Evolutionary conservation across 2,888 invertebrate species (phyloP).

Genomic region (Coleophora flavipennella): DNA sequence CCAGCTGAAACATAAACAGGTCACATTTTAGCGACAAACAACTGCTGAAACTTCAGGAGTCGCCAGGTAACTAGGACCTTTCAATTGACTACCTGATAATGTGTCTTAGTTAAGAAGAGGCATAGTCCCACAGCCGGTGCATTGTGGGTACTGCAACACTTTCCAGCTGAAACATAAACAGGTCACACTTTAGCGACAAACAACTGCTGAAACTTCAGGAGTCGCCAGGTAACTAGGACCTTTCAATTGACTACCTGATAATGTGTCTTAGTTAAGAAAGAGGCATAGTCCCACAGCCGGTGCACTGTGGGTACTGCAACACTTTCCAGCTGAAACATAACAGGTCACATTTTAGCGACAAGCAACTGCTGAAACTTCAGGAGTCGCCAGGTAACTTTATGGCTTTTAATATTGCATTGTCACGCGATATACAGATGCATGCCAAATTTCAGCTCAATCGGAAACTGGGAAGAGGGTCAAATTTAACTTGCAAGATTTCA

Average conservation of each 20-base stretch:
- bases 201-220: constrained; percentile 98
- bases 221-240: constrained; percentile 79
- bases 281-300: constrained; percentile 96
- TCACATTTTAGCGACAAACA: constrained; percentile 98
- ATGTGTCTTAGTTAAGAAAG: too few species aligned
- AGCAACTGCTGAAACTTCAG: constrained; percentile 97
- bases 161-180: constrained; percentile 94
- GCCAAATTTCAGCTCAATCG: too few species aligned
- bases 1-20: constrained; percentile 92
- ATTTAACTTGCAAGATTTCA: too few species aligned
- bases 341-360: constrained; percentile 96
- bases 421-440: too few species aligned
- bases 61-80: constrained; percentile 83
- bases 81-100: too few species aligned
- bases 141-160: constrained; percentile 95
- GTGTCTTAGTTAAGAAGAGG: too few species aligned
- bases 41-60: constrained; percentile 97
- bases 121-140: constrained; percentile 95
- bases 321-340: constrained; percentile 96
- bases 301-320: constrained; percentile 91
- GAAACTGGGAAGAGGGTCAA: too few species aligned
- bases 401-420: too few species aligned
- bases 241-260: too few species aligned
- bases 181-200: constrained; percentile 97
- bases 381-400: constrained; percentile 91